Conservation (phyloP, 2,113 vertebrate genomes). For the Antigone vipio region DNA sequence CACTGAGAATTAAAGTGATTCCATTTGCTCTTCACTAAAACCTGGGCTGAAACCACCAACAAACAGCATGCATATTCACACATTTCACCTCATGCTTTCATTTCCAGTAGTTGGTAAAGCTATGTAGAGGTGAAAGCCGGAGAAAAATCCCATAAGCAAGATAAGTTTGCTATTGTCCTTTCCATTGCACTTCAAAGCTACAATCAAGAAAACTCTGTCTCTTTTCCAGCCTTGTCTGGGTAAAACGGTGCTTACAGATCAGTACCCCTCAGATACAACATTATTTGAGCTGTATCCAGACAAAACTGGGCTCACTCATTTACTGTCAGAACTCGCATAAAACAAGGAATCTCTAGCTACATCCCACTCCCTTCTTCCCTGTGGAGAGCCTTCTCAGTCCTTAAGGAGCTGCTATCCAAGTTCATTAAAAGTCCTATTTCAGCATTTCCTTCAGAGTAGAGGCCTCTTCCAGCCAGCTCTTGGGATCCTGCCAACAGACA, state of each 20-base stretch:
- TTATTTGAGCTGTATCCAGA: neutral
- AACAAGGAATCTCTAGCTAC: neutral
- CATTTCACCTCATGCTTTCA: neutral
- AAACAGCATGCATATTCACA: fast-evolving
- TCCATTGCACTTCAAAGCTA: neutral
- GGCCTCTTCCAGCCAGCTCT: conserved; percentile 44
- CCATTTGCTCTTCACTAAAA: neutral
- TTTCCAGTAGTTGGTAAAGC: neutral
- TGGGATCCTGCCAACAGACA: conserved; percentile 46
- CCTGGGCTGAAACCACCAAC: neutral
- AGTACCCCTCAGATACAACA: neutral
- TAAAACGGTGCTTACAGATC: neutral
- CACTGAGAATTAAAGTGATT: neutral
- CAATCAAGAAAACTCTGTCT: neutral
- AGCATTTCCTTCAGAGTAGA: conserved; percentile 41
- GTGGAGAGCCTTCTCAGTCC: neutral
- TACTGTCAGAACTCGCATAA: neutral
- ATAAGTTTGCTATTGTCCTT: fast-evolving
- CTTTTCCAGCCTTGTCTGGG: neutral
- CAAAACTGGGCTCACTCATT: neutral
- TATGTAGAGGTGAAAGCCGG: neutral
- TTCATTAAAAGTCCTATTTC: conserved; percentile 50
- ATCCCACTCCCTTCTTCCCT: conserved; percentile 4
- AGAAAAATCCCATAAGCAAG: neutral
- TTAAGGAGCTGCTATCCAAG: conserved; percentile 17